Conservation (phyloP, 2,888 invertebrate species). For the Syrphus vitripennis region DNA sequence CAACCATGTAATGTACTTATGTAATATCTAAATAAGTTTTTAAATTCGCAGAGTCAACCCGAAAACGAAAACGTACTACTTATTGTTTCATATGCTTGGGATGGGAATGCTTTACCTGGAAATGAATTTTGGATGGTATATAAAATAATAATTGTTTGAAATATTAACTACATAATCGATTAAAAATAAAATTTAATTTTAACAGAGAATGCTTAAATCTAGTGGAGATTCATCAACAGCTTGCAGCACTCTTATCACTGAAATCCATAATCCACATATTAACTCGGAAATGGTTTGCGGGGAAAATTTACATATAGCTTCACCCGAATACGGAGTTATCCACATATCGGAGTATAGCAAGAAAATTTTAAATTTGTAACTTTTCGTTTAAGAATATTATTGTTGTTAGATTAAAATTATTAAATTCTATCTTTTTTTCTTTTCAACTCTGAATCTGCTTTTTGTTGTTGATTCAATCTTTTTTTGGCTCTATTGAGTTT, state of each 20-base stretch:
- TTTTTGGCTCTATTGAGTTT: constrained; percentile 37
- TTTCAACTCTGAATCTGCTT: constrained; percentile 30
- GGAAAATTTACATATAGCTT: constrained; percentile 82
- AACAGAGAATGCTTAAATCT: constrained; percentile 78
- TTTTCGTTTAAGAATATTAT: constrained; percentile 80
- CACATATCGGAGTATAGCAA: constrained; percentile 77
- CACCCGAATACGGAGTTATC: constrained; percentile 76
- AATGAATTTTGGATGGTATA: constrained; percentile 87
- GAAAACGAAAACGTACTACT: constrained; percentile 82
- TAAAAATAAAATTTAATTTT: not conserved
- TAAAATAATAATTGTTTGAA: not conserved
- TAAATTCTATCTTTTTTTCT: constrained; percentile 47
- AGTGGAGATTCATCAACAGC: constrained; percentile 84
- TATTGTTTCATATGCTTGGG: constrained; percentile 88
- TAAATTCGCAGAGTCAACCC: constrained; percentile 72
- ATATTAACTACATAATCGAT: not conserved
- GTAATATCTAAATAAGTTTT: not conserved
- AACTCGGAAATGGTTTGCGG: constrained; percentile 82
- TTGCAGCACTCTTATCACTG: constrained; percentile 83
- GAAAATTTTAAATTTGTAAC: constrained; percentile 54
- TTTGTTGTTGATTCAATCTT: constrained; percentile 17
- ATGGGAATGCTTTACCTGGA: constrained; percentile 88
- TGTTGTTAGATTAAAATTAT: not conserved
- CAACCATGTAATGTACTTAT: not conserved
- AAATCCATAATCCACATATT: constrained; percentile 83